Percentiles rank a stretch among this genome's conserved stretches.
These are phyloP conservation scores for Tachuris rubrigastra DNA, from an alignment of 2,113 vertebrate species.

Conservation along the genomic window DNA sequence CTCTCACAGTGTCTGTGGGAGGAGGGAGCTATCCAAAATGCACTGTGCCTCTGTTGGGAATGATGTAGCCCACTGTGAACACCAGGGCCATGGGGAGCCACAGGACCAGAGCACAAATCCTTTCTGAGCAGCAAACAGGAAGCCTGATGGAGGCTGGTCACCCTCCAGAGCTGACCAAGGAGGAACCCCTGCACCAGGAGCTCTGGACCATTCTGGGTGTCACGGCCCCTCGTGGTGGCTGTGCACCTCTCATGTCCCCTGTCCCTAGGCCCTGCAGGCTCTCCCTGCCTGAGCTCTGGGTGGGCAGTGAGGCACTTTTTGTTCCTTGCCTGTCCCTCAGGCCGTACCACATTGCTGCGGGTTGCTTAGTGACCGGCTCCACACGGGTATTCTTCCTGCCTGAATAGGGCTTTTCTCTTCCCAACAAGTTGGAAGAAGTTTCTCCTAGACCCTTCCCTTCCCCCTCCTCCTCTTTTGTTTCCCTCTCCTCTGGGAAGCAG, in stretches of 20 bases:
- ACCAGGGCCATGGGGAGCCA: background rate
- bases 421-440: conserved; percentile 44
- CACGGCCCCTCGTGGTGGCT: background rate
- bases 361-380: conserved; percentile 68
- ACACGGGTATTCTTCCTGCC: conserved; percentile 43
- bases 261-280: background rate
- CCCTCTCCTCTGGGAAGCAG: background rate
- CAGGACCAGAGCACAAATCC: background rate
- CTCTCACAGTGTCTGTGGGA: background rate
- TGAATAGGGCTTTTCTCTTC: conserved; percentile 65
- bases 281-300: background rate
- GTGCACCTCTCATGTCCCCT: background rate
- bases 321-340: background rate
- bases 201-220: background rate
- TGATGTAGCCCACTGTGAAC: background rate
- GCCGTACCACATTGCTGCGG: background rate
- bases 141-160: background rate
- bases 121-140: background rate
- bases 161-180: background rate
- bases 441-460: conserved; percentile 22
- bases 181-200: background rate
- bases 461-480: conserved; percentile 47
- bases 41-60: background rate
- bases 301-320: background rate
- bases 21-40: background rate